Evolutionary conservation across 2,888 invertebrate species (phyloP).

Genomic region (Silvanus unidentatus): DNA sequence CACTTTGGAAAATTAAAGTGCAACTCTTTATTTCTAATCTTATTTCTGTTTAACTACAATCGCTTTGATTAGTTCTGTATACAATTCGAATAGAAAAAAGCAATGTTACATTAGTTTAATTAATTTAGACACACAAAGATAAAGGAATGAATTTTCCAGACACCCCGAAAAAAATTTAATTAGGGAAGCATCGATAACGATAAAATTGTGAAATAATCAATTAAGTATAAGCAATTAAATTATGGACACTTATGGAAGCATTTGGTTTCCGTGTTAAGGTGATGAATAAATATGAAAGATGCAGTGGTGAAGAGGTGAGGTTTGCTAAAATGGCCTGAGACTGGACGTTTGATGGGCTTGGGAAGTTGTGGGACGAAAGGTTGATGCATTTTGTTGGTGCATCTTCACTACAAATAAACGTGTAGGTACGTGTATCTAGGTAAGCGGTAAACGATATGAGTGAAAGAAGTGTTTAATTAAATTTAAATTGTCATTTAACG

Average conservation of each 20-base stretch:
- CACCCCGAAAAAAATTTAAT: not conserved
- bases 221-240: not conserved
- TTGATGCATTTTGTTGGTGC: too few relatives aligned
- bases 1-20: constrained; percentile 22
- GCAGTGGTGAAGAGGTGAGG: too few relatives aligned
- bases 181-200: not conserved
- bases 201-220: too few relatives aligned
- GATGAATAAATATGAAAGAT: too few relatives aligned
- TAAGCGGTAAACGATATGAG: not conserved
- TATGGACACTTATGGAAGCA: not conserved
- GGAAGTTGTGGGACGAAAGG: too few relatives aligned
- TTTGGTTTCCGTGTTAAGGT: not conserved
- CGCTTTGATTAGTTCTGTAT: constrained; percentile 12
- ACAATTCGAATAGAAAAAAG: constrained; percentile 4
- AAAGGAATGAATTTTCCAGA: not conserved
- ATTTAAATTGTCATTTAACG: not conserved
- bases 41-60: constrained; percentile 16
- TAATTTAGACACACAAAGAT: constrained; percentile 2
- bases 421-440: too few relatives aligned
- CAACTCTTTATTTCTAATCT: constrained; percentile 20
- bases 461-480: constrained; percentile 1
- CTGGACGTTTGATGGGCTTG: too few relatives aligned
- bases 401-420: too few relatives aligned
- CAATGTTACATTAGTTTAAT: constrained; percentile 3
- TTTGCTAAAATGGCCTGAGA: too few relatives aligned